A percentile compares a stretch with the other conserved stretches of the same genome.
phyloP scores from a whole-genome alignment of 2,888 invertebrate species.

The Sinelater perroti region DNA sequence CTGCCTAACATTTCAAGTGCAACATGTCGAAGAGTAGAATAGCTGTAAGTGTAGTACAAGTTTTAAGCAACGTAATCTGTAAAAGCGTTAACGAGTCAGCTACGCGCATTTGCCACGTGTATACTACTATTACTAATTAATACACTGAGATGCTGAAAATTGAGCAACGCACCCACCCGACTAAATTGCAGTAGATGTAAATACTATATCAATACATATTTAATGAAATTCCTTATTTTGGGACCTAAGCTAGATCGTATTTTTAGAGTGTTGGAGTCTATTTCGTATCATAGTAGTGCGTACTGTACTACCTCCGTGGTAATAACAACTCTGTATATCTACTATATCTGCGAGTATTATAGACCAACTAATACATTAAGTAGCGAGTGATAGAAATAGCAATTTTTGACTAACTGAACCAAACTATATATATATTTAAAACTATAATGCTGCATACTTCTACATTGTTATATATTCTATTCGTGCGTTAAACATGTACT shows the following conservation, averaged over 20 bases:
- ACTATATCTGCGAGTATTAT: constrained; percentile 28
- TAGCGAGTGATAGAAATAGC: constrained; percentile 17
- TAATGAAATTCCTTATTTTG: constrained; percentile 32
- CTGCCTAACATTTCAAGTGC: background rate
- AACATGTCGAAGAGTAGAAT: no score
- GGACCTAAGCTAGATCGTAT: constrained; percentile 39
- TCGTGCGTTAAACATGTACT: constrained; percentile 49
- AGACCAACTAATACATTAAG: constrained; percentile 31
- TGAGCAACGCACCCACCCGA: constrained; percentile 29
- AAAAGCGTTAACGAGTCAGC: no score
- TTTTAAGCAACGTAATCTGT: no score
- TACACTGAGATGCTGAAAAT: constrained; percentile 4
- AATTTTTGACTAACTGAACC: constrained; percentile 33
- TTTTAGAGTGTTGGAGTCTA: constrained; percentile 32
- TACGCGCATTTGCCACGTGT: no score
- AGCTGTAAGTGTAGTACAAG: no score
- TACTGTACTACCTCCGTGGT: constrained; percentile 11
- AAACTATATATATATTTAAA: constrained; percentile 25
- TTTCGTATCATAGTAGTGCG: constrained; percentile 19
- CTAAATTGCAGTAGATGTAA: constrained; percentile 27
- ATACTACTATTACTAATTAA: no score
- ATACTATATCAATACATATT: constrained; percentile 26
- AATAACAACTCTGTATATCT: constrained; percentile 1
- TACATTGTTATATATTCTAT: constrained; percentile 42
- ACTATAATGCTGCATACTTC: constrained; percentile 23